These are phyloP conservation scores for Fregata magnificens DNA, from an alignment of 2,113 vertebrate genomes.

Conservation along the genomic window DNA sequence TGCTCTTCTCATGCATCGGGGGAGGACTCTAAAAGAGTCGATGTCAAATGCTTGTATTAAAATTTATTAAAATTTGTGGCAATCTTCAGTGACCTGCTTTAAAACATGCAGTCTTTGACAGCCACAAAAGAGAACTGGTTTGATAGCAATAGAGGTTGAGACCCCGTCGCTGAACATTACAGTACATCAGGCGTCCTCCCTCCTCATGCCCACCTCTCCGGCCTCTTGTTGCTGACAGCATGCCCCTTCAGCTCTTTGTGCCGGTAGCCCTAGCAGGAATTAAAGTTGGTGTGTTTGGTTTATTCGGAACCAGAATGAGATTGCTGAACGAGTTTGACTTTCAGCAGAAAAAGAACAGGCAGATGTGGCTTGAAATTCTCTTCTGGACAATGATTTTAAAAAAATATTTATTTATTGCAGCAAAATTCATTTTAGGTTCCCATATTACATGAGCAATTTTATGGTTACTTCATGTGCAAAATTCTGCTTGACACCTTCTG, in stretches of 20 bases:
- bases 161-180: background rate
- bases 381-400: background rate
- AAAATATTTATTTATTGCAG: background rate
- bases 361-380: background rate
- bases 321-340: background rate
- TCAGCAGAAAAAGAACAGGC: background rate
- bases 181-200: background rate
- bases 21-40: background rate
- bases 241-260: background rate
- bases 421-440: background rate
- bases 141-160: background rate
- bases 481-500: background rate
- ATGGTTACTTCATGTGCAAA: background rate
- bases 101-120: background rate
- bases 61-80: background rate
- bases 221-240: background rate
- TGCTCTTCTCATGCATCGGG: fast-evolving
- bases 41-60: background rate
- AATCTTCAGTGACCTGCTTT: background rate
- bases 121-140: background rate
- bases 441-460: background rate
- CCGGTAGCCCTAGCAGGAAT: background rate
- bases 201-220: background rate
- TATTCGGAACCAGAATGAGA: background rate
- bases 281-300: background rate